Percentiles rank a stretch among this genome's conserved stretches.
Conservation (phyloP, 2,113 vertebrate genomes). For the Fukomys damarensis region DNA sequence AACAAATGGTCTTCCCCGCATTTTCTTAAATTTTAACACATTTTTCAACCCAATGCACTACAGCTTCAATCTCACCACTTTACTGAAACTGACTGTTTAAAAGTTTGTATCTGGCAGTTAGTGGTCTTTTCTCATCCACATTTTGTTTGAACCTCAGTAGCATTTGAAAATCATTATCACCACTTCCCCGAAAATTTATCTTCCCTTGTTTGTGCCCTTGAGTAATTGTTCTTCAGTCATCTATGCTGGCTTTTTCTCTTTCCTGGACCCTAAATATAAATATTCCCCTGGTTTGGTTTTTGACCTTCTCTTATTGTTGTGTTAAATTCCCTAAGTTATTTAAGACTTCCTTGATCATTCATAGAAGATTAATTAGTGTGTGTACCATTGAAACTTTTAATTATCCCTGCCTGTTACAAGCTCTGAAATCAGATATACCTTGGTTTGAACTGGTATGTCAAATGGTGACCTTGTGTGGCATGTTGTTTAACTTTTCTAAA, state of each 20-base stretch:
- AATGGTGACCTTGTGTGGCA: neutral
- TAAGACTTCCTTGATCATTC: neutral
- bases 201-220: constrained; percentile 1
- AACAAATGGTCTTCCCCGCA: neutral
- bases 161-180: constrained; percentile 35
- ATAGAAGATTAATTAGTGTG: neutral
- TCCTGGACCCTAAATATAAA: neutral
- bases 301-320: neutral
- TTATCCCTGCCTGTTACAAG: neutral
- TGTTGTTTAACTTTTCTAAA: neutral
- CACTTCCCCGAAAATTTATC: constrained; percentile 3
- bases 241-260: neutral
- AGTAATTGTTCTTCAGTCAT: neutral
- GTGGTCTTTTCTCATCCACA: neutral
- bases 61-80: neutral
- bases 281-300: neutral
- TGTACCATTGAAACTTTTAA: constrained; percentile 9
- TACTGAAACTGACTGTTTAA: constrained; percentile 19
- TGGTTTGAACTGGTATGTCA: neutral
- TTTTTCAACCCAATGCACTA: constrained; percentile 4
- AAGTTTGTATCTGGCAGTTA: constrained; percentile 36
- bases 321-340: neutral
- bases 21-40: constrained; percentile 21
- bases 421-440: neutral
- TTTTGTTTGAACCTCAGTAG: constrained; percentile 24